Percentiles rank a stretch among this genome's conserved stretches.
Conservation (phyloP, 2,113 vertebrate genomes). For the Sorex araneus region DNA sequence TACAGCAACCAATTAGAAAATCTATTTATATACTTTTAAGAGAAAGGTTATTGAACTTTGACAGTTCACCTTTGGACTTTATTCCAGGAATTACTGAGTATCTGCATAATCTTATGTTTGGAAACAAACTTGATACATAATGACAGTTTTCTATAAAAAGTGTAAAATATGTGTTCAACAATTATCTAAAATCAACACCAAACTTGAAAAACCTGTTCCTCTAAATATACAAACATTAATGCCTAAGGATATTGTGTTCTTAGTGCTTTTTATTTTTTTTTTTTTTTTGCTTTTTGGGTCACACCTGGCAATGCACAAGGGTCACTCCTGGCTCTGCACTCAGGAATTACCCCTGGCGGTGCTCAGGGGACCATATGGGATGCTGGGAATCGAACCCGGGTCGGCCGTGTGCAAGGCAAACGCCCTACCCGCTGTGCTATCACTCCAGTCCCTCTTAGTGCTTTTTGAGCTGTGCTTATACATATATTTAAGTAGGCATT, state of each 20-base stretch:
- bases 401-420: too few species aligned
- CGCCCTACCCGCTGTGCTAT: too few species aligned
- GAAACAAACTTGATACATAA: slow-evolving; percentile 33
- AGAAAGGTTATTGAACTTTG: background rate
- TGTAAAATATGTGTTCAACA: background rate
- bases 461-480: too few species aligned
- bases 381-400: too few species aligned
- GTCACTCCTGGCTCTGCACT: too few species aligned
- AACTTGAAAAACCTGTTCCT: background rate
- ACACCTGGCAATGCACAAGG: too few species aligned
- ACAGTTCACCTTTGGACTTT: background rate
- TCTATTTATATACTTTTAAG: background rate
- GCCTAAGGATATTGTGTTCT: too few species aligned
- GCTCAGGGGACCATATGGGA: too few species aligned
- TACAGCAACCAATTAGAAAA: slow-evolving; percentile 32
- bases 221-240: background rate
- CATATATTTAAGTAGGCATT: background rate
- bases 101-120: background rate
- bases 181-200: slow-evolving; percentile 2
- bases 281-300: too few species aligned
- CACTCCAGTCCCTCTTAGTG: too few species aligned
- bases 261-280: too few species aligned
- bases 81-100: background rate
- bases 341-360: too few species aligned
- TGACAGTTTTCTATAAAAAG: background rate